Base-by-base conservation (phyloP, 2,888 invertebrate species). In the Dicycla oo region DNA sequence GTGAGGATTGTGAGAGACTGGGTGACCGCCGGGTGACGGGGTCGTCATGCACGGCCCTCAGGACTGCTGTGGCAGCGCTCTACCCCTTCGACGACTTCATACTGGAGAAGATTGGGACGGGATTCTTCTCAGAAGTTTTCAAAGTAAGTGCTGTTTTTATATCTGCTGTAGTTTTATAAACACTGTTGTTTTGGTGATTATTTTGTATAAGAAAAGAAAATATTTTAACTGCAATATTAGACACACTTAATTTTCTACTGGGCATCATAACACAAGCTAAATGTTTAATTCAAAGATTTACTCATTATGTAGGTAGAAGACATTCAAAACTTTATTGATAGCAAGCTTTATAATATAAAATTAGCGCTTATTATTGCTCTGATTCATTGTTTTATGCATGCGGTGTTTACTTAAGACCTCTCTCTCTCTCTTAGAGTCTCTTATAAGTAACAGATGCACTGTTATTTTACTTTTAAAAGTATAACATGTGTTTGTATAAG, bases 41-140 rank as follows among this genome's bases (percentile, higher is more conserved):
- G 40, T 95, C 95, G 51, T 99, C 99, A 6, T 99, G 98, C 93
- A 98, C 98, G 87, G 99, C 99, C 56, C 96, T 99, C 67, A 97
- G 98, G 90, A 98, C 98, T 87, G 99, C 99, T 62, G 99, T 99
- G 70, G 98, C 99, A 63, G 98, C 98, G 57, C 96, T 99, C 68
- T 98, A 99, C 92, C 97, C 99, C 58, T 97, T 99, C 85, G 99
- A 99, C 95, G 99, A 99, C 96, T 99, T 99, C 94, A 97, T 97
- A 85, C 97, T 98, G 92, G 99, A 99, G 94, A 98, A 98, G 95
- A 98, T 99, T 89, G 99, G 99, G 62, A 97, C 98, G 65, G 99
- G 99, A 81, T 99, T 99, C 96, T 99, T 99, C 96, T 99, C 99
- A 7, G 99, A 99, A 96, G 99, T 99, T 80, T 99, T 98, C 96